phyloP scores from a whole-genome alignment of 1,140 invertebrate species.

The Dinothrombium tinctorium region DNA sequence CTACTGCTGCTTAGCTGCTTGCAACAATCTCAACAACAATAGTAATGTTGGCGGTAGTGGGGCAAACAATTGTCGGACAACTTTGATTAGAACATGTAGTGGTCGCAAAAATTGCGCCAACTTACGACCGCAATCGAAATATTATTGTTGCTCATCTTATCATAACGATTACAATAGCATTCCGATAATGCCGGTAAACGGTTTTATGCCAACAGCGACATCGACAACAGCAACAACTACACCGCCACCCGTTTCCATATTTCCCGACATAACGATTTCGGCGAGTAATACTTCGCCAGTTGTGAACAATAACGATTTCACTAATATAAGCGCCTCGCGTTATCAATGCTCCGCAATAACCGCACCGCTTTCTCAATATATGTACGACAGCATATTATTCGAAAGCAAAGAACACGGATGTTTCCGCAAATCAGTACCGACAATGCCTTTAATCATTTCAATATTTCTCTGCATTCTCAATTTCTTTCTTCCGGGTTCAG shows the following conservation, averaged over 20 bases:
- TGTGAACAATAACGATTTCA: too few relatives aligned
- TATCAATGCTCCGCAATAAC: neutral
- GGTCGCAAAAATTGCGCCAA: too few relatives aligned
- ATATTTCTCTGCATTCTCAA: slow-evolving; percentile 25
- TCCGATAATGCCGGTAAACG: neutral
- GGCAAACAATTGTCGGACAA: neutral
- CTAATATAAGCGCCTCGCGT: too few relatives aligned
- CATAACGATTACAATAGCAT: neutral
- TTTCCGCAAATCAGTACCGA: slow-evolving; percentile 26
- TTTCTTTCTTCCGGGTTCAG: slow-evolving; percentile 24
- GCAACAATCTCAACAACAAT: neutral
- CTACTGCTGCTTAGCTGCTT: too few relatives aligned
- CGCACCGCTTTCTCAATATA: slow-evolving; percentile 13
- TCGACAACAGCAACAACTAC: neutral
- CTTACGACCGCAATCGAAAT: too few relatives aligned
- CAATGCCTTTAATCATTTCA: slow-evolving; percentile 25
- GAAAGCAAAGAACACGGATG: slow-evolving; percentile 23
- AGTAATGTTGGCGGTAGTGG: neutral
- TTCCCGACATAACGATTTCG: too few relatives aligned
- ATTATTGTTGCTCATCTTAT: too few relatives aligned
- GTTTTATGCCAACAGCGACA: neutral
- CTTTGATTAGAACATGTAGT: too few relatives aligned
- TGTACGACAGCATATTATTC: too few relatives aligned
- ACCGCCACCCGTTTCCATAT: too few relatives aligned
- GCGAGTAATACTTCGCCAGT: too few relatives aligned